phyloP scores from a whole-genome alignment of 2,797 vertebrate genomes.

The Pogonophryne albipinna region DNA sequence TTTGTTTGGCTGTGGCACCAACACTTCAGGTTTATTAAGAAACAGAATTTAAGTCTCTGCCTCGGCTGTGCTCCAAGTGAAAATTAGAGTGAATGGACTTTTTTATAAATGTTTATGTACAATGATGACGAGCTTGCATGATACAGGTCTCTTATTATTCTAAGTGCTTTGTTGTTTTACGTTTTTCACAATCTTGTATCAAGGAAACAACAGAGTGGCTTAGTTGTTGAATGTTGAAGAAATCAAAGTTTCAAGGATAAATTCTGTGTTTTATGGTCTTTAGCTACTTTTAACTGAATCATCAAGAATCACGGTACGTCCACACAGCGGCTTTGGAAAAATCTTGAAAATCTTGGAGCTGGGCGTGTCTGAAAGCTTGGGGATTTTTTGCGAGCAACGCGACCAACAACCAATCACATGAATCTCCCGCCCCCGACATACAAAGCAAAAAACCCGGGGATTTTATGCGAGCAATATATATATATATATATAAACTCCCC shows the following conservation, averaged over 20 bases:
- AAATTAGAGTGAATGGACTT: neutral
- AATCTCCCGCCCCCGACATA: no score
- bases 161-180: no score
- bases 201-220: neutral
- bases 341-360: no score
- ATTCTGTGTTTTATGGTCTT: neutral
- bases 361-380: no score
- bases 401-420: no score
- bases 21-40: neutral
- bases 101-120: neutral
- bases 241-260: neutral
- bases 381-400: no score
- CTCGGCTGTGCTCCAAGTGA: neutral
- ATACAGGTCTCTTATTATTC: neutral
- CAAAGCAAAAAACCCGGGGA: no score
- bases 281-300: neutral
- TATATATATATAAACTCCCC: no score
- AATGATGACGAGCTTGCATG: neutral
- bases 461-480: no score
- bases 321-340: no score
- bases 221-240: neutral
- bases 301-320: no score
- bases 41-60: neutral
- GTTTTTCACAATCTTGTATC: neutral
- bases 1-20: neutral